Percentiles rank a stretch among this genome's conserved stretches.
phyloP scores from a whole-genome alignment of 2,113 vertebrate genomes.

The Odontesthes bonariensis region DNA sequence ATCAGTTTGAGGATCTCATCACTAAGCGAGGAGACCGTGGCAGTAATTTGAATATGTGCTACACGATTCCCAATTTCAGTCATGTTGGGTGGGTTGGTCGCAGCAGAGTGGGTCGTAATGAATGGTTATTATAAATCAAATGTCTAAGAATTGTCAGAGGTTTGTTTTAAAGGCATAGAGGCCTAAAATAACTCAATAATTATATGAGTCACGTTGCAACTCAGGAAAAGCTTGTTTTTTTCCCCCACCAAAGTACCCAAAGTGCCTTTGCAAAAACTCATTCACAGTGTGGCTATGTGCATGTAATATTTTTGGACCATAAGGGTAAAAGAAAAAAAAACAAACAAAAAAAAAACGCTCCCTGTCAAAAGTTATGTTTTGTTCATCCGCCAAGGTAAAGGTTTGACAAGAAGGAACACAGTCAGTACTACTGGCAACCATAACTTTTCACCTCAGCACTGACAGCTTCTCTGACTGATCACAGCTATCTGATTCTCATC shows the following conservation, averaged over 20 bases:
- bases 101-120: slow-evolving; percentile 59
- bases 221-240: slow-evolving; percentile 69
- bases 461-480: slow-evolving; percentile 66
- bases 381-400: slow-evolving; percentile 81
- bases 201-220: slow-evolving; percentile 79
- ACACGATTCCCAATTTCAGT: slow-evolving; percentile 50
- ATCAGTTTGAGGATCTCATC: slow-evolving; percentile 10
- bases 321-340: slow-evolving; percentile 53
- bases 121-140: slow-evolving; percentile 76
- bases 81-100: slow-evolving; percentile 49
- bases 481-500: slow-evolving; percentile 67
- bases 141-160: slow-evolving; percentile 69
- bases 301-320: slow-evolving; percentile 78
- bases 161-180: slow-evolving; percentile 68
- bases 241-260: slow-evolving; percentile 60
- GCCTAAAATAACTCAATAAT: slow-evolving; percentile 77
- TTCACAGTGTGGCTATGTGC: slow-evolving; percentile 65
- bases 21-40: not conserved
- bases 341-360: slow-evolving; percentile 63
- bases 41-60: slow-evolving; percentile 18
- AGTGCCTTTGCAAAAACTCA: slow-evolving; percentile 70
- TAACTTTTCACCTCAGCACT: slow-evolving; percentile 68
- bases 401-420: slow-evolving; percentile 74
- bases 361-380: slow-evolving; percentile 77
- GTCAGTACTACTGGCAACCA: slow-evolving; percentile 77